A percentile compares a stretch with the other conserved stretches of the same genome.
These are phyloP conservation scores for Polydrusus cervinus DNA, from an alignment of 2,888 invertebrate genomes.

Conservation along the genomic window DNA sequence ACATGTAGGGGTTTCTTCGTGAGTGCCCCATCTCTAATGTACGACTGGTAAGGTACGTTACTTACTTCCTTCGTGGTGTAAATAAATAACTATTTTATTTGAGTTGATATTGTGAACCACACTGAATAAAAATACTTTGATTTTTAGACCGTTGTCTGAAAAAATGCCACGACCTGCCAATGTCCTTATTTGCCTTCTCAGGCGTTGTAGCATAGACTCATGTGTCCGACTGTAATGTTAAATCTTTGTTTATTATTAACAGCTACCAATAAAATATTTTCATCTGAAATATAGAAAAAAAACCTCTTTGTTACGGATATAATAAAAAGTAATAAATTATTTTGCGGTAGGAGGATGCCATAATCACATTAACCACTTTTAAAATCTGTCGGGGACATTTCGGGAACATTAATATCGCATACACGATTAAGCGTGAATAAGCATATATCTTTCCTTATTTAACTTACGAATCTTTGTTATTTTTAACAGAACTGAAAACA, in stretches of 20 bases:
- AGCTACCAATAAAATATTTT: not conserved
- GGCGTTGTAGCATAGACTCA: too few species aligned
- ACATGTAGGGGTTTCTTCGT: too few species aligned
- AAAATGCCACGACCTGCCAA: too few species aligned
- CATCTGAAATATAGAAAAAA: not conserved
- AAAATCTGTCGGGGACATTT: constrained; percentile 71
- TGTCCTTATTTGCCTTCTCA: too few species aligned
- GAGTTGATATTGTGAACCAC: too few species aligned
- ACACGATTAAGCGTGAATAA: constrained; percentile 71
- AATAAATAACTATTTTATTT: too few species aligned
- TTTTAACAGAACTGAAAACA: not conserved
- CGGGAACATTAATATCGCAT: constrained; percentile 71
- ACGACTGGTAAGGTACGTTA: too few species aligned
- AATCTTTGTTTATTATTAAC: not conserved
- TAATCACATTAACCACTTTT: constrained; percentile 70
- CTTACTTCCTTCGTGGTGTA: too few species aligned
- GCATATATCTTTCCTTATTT: constrained; percentile 64
- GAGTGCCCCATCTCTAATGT: too few species aligned
- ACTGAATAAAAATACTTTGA: too few species aligned
- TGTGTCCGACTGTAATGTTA: too few species aligned
- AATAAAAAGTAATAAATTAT: constrained; percentile 44
- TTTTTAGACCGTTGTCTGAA: too few species aligned
- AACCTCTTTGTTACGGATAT: constrained; percentile 25
- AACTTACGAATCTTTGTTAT: not conserved
- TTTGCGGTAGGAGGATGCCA: constrained; percentile 66